A percentile compares a stretch with the other conserved stretches of the same genome.
These are phyloP conservation scores for Eulemur rubriventer DNA, from an alignment of 2,797 vertebrate genomes.

Conservation along the genomic window DNA sequence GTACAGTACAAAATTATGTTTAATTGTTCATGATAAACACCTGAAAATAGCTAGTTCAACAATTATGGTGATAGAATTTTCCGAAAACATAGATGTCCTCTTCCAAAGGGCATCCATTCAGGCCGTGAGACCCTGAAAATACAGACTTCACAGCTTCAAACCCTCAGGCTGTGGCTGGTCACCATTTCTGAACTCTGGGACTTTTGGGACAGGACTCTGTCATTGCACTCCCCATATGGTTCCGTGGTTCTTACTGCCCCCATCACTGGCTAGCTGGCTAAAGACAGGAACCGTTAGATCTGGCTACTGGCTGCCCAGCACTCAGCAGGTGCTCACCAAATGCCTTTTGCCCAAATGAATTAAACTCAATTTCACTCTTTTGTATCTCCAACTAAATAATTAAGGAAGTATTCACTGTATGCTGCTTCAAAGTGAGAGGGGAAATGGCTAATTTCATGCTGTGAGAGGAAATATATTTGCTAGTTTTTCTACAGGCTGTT, in stretches of 20 bases:
- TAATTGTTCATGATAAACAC: background rate
- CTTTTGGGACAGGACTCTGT: background rate
- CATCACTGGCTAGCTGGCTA: background rate
- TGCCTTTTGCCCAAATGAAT: background rate
- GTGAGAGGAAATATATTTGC: constrained; percentile 32
- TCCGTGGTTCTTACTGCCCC: background rate
- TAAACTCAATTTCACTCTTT: background rate
- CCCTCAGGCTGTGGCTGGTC: background rate
- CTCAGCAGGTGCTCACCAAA: background rate
- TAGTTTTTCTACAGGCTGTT: background rate
- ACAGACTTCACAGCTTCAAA: background rate
- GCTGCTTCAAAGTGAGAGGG: constrained; percentile 37
- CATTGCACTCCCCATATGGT: too few species aligned
- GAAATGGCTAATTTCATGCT: background rate
- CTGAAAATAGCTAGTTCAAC: background rate
- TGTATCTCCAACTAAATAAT: constrained; percentile 25
- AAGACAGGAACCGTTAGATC: background rate
- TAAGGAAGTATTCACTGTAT: constrained; percentile 26
- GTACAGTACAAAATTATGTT: background rate
- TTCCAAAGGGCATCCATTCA: background rate
- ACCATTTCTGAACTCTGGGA: background rate
- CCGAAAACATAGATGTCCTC: background rate
- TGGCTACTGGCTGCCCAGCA: background rate
- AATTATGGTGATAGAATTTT: background rate
- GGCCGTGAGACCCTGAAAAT: background rate